Conservation (phyloP, 2,113 vertebrate species). For the Picathartes gymnocephalus region DNA sequence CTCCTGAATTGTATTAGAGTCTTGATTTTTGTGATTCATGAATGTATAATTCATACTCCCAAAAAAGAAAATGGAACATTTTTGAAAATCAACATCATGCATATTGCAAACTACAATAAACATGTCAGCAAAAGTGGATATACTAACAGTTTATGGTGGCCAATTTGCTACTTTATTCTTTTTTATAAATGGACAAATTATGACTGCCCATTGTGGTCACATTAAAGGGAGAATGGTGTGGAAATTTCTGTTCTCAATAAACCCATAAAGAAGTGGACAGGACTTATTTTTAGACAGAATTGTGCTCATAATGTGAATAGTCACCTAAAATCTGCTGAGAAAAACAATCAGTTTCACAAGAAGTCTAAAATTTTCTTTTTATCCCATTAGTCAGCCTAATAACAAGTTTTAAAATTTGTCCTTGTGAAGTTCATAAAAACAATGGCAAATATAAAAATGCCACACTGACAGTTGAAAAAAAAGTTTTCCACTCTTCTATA, state of each 20-base stretch:
- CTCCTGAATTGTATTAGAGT: not conserved
- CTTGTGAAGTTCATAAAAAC: conserved; percentile 35
- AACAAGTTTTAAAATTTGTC: conserved; percentile 42
- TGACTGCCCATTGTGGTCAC: conserved; percentile 30
- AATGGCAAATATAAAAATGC: conserved; percentile 32
- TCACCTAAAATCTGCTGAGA: conserved; percentile 62
- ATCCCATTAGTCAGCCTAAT: conserved; percentile 60
- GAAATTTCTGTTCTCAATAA: conserved; percentile 60
- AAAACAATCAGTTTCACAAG: conserved; percentile 52
- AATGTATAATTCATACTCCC: conserved; percentile 18
- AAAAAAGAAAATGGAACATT: conserved; percentile 45
- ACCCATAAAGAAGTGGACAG: conserved; percentile 36
- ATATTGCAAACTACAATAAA: conserved; percentile 42
- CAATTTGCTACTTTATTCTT: conserved; percentile 48
- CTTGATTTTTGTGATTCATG: conserved; percentile 10
- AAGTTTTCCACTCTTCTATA: conserved; percentile 29
- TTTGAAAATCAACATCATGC: conserved; percentile 23
- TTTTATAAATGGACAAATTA: conserved; percentile 49
- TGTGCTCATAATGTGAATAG: conserved; percentile 42
- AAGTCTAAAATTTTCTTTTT: conserved; percentile 39
- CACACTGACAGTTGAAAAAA: conserved; percentile 24
- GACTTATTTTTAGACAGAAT: conserved; percentile 49
- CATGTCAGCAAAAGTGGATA: conserved; percentile 51
- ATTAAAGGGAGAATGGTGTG: conserved; percentile 55
- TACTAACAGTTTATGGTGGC: conserved; percentile 46